Evolutionary conservation across 2,113 vertebrate genomes (phyloP), one percentile per base, ranked within the genome.

Genomic region (Lophura nycthemera): DNA sequence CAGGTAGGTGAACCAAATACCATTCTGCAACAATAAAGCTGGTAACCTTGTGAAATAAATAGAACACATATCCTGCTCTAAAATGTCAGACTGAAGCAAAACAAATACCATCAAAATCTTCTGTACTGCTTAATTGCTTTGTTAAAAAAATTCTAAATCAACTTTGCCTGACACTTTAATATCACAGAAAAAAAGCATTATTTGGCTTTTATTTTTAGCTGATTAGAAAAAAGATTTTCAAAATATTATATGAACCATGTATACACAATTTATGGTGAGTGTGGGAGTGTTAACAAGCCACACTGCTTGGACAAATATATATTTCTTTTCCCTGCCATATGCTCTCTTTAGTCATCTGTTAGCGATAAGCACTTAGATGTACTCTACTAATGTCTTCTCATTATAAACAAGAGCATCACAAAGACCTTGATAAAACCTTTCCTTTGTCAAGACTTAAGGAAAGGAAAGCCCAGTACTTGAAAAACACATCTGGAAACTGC

Each of bases 401-500:
- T 96, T 96, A 96, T 89, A 97, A 97, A 95, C 84, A 96, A 96
- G 87, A 57, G 74, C 92, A 93, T 94, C 79, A 84, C 61, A 93
- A 92, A 96, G 96, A 97, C 95, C 93, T 96, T 96, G 95, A 96
- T 96, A 92, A 96, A 97, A 95, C 93, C 78, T 96, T 90, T 88
- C 81, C 95, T 97, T 96, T 96, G 87, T 89, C 86, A 92, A 73
- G 92, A 88, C 82, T 91, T 85, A 92, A 76, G 91, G 81, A 91
- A 88, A 92, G 78, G 79, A 89, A 95, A 91, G 83, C 77, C 52
- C 10, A 74, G 30, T 0, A 1, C 88, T 1, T 11, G 65, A 93
- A 96, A 95, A 96, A 77, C 76, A 95, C 95, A 97, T 95, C 94
- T 97, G 96, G 97, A 97, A 96, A 69, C 78, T 74, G 36, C 81